Evolutionary conservation across 2,888 invertebrate species (phyloP).

Genomic region (Morpho helenor): DNA sequence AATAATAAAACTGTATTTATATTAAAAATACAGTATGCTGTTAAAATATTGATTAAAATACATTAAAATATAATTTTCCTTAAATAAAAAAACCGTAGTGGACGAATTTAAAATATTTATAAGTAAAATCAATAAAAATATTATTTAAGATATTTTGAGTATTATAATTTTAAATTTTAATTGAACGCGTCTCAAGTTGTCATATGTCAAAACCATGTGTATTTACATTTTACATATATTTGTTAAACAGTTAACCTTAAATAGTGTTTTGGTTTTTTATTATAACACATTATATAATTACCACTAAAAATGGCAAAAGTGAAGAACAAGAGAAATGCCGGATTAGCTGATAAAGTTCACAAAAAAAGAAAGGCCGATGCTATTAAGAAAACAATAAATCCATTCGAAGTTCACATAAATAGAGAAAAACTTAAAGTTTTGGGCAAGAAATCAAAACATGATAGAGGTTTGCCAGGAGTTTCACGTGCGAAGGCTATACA

Average conservation of each 20-base stretch:
- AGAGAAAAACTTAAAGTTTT: slow-evolving; percentile 91
- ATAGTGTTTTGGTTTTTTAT: background rate
- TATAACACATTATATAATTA: background rate
- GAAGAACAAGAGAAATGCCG: slow-evolving; percentile 67
- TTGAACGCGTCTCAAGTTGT: slow-evolving; percentile 9
- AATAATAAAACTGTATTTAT: too few species aligned
- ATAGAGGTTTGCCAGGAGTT: slow-evolving; percentile 92
- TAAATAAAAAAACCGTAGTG: too few species aligned
- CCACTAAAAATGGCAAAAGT: slow-evolving; percentile 57
- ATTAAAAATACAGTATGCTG: too few species aligned
- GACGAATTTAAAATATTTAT: too few species aligned
- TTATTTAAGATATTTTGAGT: too few species aligned
- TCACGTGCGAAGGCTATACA: slow-evolving; percentile 92
- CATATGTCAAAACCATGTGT: slow-evolving; percentile 37
- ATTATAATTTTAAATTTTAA: background rate
- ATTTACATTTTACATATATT: slow-evolving; percentile 14
- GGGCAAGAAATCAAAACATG: slow-evolving; percentile 89
- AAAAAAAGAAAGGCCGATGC: slow-evolving; percentile 65
- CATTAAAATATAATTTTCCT: too few species aligned
- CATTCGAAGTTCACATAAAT: slow-evolving; percentile 95
- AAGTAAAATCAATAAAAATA: too few species aligned
- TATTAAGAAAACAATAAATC: slow-evolving; percentile 83
- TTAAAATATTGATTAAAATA: too few species aligned
- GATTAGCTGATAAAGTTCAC: slow-evolving; percentile 68
- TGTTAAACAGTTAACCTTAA: slow-evolving; percentile 22